phyloP scores from a whole-genome alignment of 2,113 vertebrate genomes.

The Crotalus tigris region DNA sequence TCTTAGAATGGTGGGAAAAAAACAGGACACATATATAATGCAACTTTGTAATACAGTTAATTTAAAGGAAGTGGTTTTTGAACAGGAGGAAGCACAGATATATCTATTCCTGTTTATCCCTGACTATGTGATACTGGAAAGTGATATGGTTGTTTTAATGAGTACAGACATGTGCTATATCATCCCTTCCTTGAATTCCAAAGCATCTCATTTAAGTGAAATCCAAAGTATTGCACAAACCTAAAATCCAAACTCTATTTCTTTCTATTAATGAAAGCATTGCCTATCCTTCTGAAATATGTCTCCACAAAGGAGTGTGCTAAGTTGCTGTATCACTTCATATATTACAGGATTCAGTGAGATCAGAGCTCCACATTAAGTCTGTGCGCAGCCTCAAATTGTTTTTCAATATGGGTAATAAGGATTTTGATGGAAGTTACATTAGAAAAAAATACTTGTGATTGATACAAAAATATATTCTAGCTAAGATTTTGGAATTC shows the following conservation, averaged over 20 bases:
- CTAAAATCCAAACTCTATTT: background rate
- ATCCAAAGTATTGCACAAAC: background rate
- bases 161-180: background rate
- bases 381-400: background rate
- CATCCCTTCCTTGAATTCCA: background rate
- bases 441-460: background rate
- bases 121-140: background rate
- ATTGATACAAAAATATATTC: background rate
- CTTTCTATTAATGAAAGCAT: background rate
- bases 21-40: background rate
- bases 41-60: background rate
- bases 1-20: background rate
- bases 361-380: background rate
- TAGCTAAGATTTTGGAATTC: background rate
- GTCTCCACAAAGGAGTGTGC: background rate
- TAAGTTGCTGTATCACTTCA: background rate
- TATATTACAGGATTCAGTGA: background rate
- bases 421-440: background rate
- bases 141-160: background rate
- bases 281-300: background rate
- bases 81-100: background rate
- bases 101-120: background rate
- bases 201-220: no score
- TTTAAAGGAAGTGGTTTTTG: background rate
- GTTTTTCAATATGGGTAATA: background rate